Evolutionary conservation across 23 tunicate species (phyloP).

Genomic region (Ascidia mentula): DNA sequence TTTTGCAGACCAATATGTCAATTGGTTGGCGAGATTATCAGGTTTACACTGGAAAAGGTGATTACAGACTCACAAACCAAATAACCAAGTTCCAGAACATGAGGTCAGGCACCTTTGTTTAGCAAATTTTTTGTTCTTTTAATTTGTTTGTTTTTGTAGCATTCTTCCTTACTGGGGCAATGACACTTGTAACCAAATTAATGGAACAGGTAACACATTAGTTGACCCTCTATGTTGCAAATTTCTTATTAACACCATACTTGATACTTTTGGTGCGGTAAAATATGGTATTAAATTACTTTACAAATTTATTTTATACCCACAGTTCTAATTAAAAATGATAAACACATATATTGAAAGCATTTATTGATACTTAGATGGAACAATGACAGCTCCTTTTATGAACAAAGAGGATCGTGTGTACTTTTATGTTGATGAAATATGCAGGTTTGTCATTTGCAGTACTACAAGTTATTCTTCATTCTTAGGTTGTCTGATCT

Average conservation of each 20-base stretch:
- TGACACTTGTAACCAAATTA: constrained; percentile 47
- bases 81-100: constrained; percentile 31
- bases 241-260: not conserved
- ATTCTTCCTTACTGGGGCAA: constrained; percentile 55
- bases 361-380: constrained; percentile 18
- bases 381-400: constrained; percentile 52
- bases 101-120: constrained; percentile 22
- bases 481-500: no score
- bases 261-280: not conserved
- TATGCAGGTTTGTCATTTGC: constrained; percentile 51
- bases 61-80: constrained; percentile 25
- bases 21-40: constrained; percentile 65
- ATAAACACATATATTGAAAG: not conserved
- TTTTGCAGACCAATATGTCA: constrained; percentile 46
- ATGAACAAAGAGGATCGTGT: constrained; percentile 24
- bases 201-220: constrained; percentile 60
- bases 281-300: not conserved
- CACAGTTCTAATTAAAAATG: not conserved
- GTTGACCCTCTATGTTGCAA: not conserved
- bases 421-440: constrained; percentile 40
- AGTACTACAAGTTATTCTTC: no score
- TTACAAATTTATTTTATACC: no score
- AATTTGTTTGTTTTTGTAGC: constrained; percentile 17
- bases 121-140: not conserved
- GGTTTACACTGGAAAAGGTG: constrained; percentile 55